These are phyloP conservation scores for Phyto melanocephala DNA, from an alignment of 2,888 invertebrate genomes.

Conservation along the genomic window DNA sequence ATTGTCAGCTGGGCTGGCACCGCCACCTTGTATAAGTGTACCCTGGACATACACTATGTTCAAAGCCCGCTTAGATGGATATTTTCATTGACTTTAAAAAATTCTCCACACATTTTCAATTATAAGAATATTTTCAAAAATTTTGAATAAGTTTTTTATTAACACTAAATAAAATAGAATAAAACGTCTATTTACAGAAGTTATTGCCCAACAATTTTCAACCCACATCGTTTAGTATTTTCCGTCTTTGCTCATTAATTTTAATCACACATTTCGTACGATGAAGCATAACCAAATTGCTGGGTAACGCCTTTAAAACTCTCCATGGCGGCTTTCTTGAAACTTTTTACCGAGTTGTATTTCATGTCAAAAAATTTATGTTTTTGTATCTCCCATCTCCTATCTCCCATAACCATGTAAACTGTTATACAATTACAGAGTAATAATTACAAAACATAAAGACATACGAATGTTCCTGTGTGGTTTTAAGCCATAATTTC, in stretches of 20 bases:
- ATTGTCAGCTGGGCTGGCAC: too few species aligned
- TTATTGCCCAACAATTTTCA: too few species aligned
- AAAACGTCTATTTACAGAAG: too few species aligned
- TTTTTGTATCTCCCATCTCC: background rate
- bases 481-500: constrained; percentile 15
- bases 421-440: constrained; percentile 36
- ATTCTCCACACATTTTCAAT: too few species aligned
- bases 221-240: background rate
- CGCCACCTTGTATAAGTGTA: too few species aligned
- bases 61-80: too few species aligned
- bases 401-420: constrained; percentile 10
- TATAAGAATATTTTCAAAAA: too few species aligned
- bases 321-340: background rate
- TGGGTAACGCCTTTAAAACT: constrained; percentile 66
- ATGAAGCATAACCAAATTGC: constrained; percentile 66
- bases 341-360: background rate
- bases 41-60: too few species aligned
- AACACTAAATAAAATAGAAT: too few species aligned
- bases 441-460: constrained; percentile 20
- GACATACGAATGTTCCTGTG: background rate
- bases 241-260: constrained; percentile 16
- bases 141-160: too few species aligned
- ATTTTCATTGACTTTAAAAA: too few species aligned
- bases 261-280: background rate
- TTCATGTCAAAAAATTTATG: constrained; percentile 23